Base-by-base conservation (phyloP, 2,113 vertebrate genomes). In the Craseonycteris thonglongyai region DNA sequence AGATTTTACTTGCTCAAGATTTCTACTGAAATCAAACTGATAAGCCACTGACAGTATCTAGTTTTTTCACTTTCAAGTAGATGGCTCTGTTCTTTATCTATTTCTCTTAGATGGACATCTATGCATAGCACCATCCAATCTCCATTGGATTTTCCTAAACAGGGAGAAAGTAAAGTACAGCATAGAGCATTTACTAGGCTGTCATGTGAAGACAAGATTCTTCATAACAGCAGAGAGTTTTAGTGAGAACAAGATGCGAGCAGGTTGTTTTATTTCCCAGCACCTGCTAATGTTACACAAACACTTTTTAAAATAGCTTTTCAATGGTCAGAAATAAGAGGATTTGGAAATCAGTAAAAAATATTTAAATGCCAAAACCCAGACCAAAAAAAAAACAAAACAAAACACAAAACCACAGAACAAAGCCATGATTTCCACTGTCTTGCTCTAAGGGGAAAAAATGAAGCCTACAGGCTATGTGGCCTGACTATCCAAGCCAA, bases 241-340 rank as follows among this genome's bases (percentile, higher is more conserved):
- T 94, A 90, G 76, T 59, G 65, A 90, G 93, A 90, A 75, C 65
- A 90, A 95, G 80, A 88, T 71, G 51, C 47, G 90, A 38, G 45
- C 81, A 72, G 76, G 49, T 19, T 80, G 88, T 83, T 72, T 96
- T 87, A 45, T 76, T 81, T 65, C 19, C 69, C 81, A 56, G 58
- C 33, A 75, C 33, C 56, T 40, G 26, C 33, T 90, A 38, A 66
- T 5, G 33, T 47, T 91, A 72, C 18, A 90, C 24, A 81, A 81
- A 35, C 16, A 76, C 40, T 49, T 96, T 80, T 80, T 58, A 93
- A 94, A 93, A 84, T 88, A 95, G 93, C 66, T 93, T 90, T 96
- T 74, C 71, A 69, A 75, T 80, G 85, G 69, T 92, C 80, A 94
- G 85, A 88, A 97, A 87, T 63, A 91, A 89, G 30, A 92, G 51